These are phyloP conservation scores for Gyps fulvus DNA, from an alignment of 2,113 vertebrate genomes.

Conservation along the genomic window DNA sequence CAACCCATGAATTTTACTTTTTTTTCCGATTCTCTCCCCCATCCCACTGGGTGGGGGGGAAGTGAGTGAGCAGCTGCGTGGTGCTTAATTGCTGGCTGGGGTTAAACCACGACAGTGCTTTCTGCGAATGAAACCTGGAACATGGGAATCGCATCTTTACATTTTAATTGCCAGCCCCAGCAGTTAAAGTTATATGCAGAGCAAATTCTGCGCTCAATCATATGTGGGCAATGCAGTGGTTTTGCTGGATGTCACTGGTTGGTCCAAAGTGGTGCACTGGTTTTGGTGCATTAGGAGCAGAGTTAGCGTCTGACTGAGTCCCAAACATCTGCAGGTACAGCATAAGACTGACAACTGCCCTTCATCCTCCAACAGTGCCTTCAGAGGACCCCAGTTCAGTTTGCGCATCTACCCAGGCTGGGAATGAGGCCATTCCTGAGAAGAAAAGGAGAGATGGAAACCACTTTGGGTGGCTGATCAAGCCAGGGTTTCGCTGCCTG, in stretches of 20 bases:
- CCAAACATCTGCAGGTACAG: neutral
- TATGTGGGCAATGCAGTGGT: neutral
- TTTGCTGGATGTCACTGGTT: neutral
- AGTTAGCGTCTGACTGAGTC: neutral
- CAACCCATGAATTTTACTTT: no score
- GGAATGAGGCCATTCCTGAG: neutral
- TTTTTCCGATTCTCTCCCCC: no score
- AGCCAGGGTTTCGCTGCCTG: neutral
- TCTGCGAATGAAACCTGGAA: neutral
- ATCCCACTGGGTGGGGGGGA: no score
- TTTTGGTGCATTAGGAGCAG: neutral
- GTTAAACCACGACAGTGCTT: neutral
- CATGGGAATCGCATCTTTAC: neutral
- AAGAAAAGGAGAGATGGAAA: neutral
- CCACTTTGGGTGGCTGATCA: neutral
- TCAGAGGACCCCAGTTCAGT: neutral
- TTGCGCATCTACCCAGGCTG: neutral
- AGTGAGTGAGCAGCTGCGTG: no score
- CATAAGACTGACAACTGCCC: neutral
- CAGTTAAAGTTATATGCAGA: neutral
- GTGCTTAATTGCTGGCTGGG: no score
- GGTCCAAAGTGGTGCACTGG: neutral
- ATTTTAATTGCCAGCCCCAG: neutral
- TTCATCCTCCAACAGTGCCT: neutral
- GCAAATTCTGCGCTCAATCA: neutral